phyloP scores from a whole-genome alignment of 1,140 invertebrate genomes.

The Bombyx mandarina region DNA sequence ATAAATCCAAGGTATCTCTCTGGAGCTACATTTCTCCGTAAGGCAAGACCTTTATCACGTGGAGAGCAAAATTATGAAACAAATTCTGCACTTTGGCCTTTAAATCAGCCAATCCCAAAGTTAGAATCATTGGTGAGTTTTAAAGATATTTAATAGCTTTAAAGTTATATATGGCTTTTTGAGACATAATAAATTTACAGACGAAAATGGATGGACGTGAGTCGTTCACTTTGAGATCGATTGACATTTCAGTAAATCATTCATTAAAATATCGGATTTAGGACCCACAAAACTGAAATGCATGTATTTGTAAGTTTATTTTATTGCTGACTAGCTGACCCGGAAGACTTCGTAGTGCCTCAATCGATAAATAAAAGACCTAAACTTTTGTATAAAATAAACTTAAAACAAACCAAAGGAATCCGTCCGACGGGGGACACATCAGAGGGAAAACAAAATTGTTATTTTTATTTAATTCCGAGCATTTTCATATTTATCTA shows the following conservation, averaged over 20 bases:
- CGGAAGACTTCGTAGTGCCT: no score
- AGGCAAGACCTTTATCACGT: slow-evolving; percentile 72
- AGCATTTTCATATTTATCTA: no score
- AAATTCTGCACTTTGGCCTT: slow-evolving; percentile 74
- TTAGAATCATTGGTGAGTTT: slow-evolving; percentile 71
- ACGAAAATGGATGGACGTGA: not conserved
- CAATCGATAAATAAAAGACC: no score
- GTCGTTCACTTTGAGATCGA: not conserved
- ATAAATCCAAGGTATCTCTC: slow-evolving; percentile 13
- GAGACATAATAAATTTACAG: slow-evolving; percentile 3
- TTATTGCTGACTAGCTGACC: no score
- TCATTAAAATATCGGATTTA: not conserved
- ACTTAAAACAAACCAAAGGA: no score
- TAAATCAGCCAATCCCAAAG: slow-evolving; percentile 77
- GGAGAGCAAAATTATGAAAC: slow-evolving; percentile 76
- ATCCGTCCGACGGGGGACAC: no score
- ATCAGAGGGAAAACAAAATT: no score
- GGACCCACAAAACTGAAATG: not conserved
- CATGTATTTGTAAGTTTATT: not conserved
- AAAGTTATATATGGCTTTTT: slow-evolving; percentile 4
- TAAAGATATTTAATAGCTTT: not conserved
- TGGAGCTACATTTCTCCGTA: slow-evolving; percentile 45
- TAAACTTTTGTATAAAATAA: no score
- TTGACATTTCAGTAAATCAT: not conserved
- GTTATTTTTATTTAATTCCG: no score